Percentiles rank a stretch among this genome's conserved stretches.
Evolutionary conservation across 2,888 invertebrate species (phyloP).

Genomic region (Dynastes tityus): DNA sequence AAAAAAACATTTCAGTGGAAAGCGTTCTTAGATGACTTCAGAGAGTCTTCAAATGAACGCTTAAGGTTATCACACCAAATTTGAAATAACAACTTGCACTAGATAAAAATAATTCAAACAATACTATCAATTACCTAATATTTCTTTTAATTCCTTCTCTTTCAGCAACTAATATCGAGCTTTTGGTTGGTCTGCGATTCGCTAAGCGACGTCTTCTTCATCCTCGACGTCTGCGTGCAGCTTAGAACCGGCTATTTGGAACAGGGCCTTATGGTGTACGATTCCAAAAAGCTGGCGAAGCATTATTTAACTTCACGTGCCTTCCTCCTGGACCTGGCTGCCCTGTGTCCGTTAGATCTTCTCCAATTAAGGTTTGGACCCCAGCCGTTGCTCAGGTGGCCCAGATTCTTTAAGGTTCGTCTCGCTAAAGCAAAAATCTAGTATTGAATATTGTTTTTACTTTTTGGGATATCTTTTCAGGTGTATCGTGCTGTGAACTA

Average conservation of each 20-base stretch:
- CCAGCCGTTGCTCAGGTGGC: slow-evolving; percentile 91
- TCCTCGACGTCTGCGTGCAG: slow-evolving; percentile 92
- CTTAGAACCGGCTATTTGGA: slow-evolving; percentile 95
- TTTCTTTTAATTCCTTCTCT: slow-evolving; percentile 45
- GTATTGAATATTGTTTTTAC: neutral
- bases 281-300: slow-evolving; percentile 89
- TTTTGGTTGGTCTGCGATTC: slow-evolving; percentile 90
- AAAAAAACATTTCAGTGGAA: too few species aligned
- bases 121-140: neutral
- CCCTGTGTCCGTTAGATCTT: slow-evolving; percentile 89
- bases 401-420: slow-evolving; percentile 86
- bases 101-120: too few species aligned
- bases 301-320: slow-evolving; percentile 90
- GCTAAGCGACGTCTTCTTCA: slow-evolving; percentile 89
- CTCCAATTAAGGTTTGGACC: slow-evolving; percentile 86
- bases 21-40: too few species aligned
- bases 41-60: too few species aligned
- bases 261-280: slow-evolving; percentile 95
- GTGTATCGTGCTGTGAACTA: slow-evolving; percentile 93
- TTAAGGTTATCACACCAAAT: too few species aligned
- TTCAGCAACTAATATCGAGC: slow-evolving; percentile 75
- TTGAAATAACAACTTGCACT: too few species aligned
- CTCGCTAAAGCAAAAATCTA: neutral
- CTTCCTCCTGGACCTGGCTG: slow-evolving; percentile 88
- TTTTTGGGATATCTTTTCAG: slow-evolving; percentile 69